Percentiles rank a stretch among this genome's conserved stretches.
phyloP scores from a whole-genome alignment of 1,140 invertebrate genomes.

The Drosophila nasuta region DNA sequence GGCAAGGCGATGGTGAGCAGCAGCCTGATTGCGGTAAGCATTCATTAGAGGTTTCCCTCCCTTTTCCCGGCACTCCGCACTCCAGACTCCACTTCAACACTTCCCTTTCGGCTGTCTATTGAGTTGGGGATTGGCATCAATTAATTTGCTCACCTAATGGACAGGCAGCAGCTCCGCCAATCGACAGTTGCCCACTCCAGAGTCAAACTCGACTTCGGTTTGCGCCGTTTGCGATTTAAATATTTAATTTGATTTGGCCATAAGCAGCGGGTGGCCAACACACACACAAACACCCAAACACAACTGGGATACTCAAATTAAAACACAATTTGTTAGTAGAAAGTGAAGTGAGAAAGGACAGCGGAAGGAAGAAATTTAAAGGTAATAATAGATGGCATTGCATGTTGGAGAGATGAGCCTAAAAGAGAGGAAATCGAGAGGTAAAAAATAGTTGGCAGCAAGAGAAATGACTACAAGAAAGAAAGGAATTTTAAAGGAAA shows the following conservation, averaged over 20 bases:
- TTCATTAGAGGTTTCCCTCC: constrained; percentile 19
- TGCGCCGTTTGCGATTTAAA: constrained; percentile 58
- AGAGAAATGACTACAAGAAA: too few relatives aligned
- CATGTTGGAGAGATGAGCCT: too few relatives aligned
- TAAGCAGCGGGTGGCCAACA: constrained; percentile 32
- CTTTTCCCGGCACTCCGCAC: neutral
- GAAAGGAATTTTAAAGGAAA: too few relatives aligned
- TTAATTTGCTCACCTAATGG: constrained; percentile 76
- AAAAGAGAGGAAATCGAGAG: too few relatives aligned
- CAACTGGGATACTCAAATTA: constrained; percentile 49
- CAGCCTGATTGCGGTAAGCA: constrained; percentile 86
- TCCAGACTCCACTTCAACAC: neutral
- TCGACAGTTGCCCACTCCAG: neutral
- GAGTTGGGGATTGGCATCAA: constrained; percentile 58
- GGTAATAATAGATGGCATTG: neutral
- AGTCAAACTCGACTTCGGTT: constrained; percentile 1
- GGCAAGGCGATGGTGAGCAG: constrained; percentile 85
- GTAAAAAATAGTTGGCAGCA: too few relatives aligned
- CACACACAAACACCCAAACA: neutral
- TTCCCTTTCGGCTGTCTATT: neutral
- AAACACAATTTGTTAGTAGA: constrained; percentile 61
- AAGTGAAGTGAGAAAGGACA: neutral
- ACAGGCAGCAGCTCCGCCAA: constrained; percentile 24
- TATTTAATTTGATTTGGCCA: constrained; percentile 78
- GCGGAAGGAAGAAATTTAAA: neutral